Evolutionary conservation across 2,888 invertebrate genomes (phyloP).

Genomic region (Lepidonotus clava): DNA sequence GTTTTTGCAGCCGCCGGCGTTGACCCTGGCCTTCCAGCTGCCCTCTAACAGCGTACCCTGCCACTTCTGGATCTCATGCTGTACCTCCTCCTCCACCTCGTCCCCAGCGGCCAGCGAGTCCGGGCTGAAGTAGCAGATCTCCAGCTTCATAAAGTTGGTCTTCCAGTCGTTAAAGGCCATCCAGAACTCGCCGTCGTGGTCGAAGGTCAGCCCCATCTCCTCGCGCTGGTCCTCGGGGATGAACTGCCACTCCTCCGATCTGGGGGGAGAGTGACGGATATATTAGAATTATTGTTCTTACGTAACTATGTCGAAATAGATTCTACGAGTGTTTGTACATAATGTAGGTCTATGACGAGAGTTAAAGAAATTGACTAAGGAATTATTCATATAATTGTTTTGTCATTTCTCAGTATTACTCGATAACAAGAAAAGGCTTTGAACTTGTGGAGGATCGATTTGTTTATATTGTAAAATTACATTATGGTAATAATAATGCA

Average conservation of each 20-base stretch:
- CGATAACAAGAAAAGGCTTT: too few relatives aligned
- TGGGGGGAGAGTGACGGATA: too few relatives aligned
- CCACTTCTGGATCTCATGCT: slow-evolving; percentile 83
- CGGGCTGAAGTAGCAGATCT: slow-evolving; percentile 97
- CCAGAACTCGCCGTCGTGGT: slow-evolving; percentile 98
- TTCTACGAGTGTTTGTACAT: too few relatives aligned
- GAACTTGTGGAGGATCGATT: too few relatives aligned
- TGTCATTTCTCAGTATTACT: too few relatives aligned
- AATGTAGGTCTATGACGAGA: too few relatives aligned
- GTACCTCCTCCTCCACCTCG: slow-evolving; percentile 52
- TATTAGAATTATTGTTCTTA: too few relatives aligned
- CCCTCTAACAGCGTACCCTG: slow-evolving; percentile 95
- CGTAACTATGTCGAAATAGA: too few relatives aligned
- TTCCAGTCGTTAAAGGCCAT: slow-evolving; percentile 88
- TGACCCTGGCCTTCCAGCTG: slow-evolving; percentile 93
- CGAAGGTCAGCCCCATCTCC: slow-evolving; percentile 92
- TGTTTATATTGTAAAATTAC: too few relatives aligned
- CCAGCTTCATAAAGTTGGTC: slow-evolving; percentile 90
- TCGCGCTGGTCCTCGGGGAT: slow-evolving; percentile 92
- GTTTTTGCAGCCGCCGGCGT: slow-evolving; percentile 96
- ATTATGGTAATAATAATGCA: too few relatives aligned
- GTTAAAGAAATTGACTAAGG: too few relatives aligned
- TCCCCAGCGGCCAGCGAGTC: slow-evolving; percentile 87
- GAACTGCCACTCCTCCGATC: slow-evolving; percentile 93
- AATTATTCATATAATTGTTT: too few relatives aligned